Evolutionary conservation across 2,888 invertebrate genomes (phyloP), one percentile per base, ranked within the genome.

Genomic region (Microplitis manilae): DNA sequence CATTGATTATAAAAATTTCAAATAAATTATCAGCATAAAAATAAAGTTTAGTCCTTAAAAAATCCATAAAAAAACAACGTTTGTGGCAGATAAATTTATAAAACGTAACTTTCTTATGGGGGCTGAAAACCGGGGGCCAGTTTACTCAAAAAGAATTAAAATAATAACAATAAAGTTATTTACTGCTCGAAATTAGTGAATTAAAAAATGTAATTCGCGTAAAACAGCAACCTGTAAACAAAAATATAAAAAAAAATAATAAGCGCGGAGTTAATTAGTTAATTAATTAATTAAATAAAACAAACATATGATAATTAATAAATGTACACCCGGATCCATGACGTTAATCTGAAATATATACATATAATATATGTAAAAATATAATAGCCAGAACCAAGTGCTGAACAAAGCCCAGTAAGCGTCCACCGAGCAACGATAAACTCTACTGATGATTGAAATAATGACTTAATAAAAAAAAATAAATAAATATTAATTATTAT

Each of bases 361-460:
- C 78, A 50, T 50, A 50, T 50, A 50, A 30, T 50, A 13, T 5
- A 50, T 50, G 50, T 86, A 77, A 61, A 68, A 20, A n/a, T 84
- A 81, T 80, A 84, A 83, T 85, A 86, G 87, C 89, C 87, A 87
- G 80, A 87, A 88, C 88, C 88, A 67, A 87, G 86, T 87, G 87
- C 87, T 87, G 84, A 84, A 86, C 84, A 83, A 88, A 89, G 89
- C 88, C 83, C 85, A 86, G 86, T 83, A 89, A 89, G 88, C 88
- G 78, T 81, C 69, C 77, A 78, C 76, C 75, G 75, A 79, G 78
- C 76, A 69, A 76, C 74, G 76, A 77, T 61, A 72, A 62, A 17
- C 7, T 6, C 20, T 17, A 62, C 15, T 62, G 20, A 62, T 62
- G 15, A 62, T 15, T 20, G 8, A 15, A 62, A 15, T 62, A 62